Evolutionary conservation across 1,140 invertebrate genomes (phyloP), one percentile per base, ranked within the genome.

Genomic region (Platyscapa corneri): DNA sequence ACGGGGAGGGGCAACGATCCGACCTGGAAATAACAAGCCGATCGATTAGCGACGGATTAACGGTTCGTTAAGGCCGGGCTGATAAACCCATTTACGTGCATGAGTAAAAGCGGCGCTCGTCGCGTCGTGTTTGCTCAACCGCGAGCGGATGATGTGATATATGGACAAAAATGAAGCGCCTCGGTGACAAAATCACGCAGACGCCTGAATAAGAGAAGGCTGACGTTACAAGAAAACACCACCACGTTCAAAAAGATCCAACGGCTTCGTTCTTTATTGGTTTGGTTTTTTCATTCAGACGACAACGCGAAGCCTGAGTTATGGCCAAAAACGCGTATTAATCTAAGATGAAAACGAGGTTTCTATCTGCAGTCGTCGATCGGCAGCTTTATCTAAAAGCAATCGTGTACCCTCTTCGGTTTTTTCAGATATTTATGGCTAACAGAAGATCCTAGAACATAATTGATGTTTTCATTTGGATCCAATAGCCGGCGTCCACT

Each of bases 11-110:
- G n/a, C 53, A 37, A 64, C 23, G 20, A 49, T 67, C 60, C 60
- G 70, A 82, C 74, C 56, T 83, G 82, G 39, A 83, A 83, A 67
- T 77, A 83, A 77, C 74, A 39, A 76, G 82, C 60, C 56, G 74
- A 77, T 77, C 74, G 74, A 83, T 83, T 83, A 83, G 82, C 56
- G 37, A 67, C 42, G 75, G 82, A 83, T 83, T 83, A 83, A 83
- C 74, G 74, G 82, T 60, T 83, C 82, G 82, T 83, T 67, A 83
- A 77, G 82, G 39, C 6, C 60, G 82, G 34, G 49, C 34, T 60
- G 81, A 82, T 82, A 82, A 82, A 82, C 46, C 67, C n/a, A 82
- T 82, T 82, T 60, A 74, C 23, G 1, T 53, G 49, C 20, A 56
- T 27, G 65, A 27, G 80, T 46, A n/a, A 56, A 49, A 75, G 74